A percentile compares a stretch with the other conserved stretches of the same genome.
These are phyloP conservation scores for Thalassophryne amazonica DNA, from an alignment of 2,797 vertebrate genomes.

Conservation along the genomic window DNA sequence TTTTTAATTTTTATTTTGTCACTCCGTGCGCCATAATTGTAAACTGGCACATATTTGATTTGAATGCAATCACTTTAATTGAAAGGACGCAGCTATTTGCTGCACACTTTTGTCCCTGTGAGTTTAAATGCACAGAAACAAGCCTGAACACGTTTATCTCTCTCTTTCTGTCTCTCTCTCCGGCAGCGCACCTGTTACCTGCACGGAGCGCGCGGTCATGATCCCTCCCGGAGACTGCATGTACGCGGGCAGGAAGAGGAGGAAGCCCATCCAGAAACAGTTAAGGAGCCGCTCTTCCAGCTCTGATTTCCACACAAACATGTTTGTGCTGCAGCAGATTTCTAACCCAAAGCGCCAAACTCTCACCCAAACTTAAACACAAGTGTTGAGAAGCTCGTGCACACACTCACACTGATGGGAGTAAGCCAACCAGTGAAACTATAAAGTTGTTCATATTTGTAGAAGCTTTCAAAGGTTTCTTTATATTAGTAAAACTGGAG, in stretches of 20 bases:
- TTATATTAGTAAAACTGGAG: no score
- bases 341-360: no score
- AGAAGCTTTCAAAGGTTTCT: no score
- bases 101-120: not conserved
- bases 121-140: not conserved
- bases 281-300: constrained; percentile 73
- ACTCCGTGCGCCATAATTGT: not conserved
- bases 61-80: not conserved
- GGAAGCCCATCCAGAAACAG: constrained; percentile 96
- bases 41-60: not conserved
- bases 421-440: no score
- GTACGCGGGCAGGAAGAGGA: constrained; percentile 94
- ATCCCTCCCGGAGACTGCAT: constrained; percentile 95
- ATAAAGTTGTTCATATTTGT: no score
- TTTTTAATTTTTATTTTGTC: not conserved
- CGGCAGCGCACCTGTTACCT: constrained; percentile 78
- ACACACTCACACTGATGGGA: no score
- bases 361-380: no score
- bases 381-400: no score
- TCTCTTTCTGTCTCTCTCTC: constrained; percentile 15
- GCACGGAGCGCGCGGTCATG: constrained; percentile 82
- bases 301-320: no score
- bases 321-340: no score
- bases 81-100: not conserved
- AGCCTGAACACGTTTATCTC: not conserved